These are phyloP conservation scores for Melinopterus prodromus DNA, from an alignment of 2,888 invertebrate genomes.

Conservation along the genomic window DNA sequence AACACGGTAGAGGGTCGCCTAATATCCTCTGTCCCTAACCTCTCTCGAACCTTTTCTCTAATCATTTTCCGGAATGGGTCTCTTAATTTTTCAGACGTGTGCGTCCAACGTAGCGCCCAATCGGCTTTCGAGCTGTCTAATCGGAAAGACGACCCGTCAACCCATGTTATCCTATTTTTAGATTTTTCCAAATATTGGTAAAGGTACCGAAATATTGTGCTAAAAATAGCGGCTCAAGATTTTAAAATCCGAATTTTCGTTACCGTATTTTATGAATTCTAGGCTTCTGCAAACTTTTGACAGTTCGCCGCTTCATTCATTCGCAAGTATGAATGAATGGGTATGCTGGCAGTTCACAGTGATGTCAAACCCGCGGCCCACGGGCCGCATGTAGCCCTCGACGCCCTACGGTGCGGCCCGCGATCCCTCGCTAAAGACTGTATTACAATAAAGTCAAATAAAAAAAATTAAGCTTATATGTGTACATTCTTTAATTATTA, in stretches of 20 bases:
- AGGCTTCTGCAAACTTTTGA: neutral
- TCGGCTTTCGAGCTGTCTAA: neutral
- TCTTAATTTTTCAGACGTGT: neutral
- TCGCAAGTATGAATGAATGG: neutral
- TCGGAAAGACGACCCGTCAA: neutral
- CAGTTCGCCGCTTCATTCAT: neutral
- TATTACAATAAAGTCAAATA: too few relatives aligned
- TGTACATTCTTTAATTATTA: too few relatives aligned
- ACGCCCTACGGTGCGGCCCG: too few relatives aligned
- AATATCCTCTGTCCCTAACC: neutral
- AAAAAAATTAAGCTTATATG: too few relatives aligned
- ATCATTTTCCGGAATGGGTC: neutral
- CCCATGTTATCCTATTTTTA: neutral
- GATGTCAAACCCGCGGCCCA: too few relatives aligned
- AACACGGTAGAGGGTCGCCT: conserved; percentile 34
- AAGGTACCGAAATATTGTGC: neutral
- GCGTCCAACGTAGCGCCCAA: neutral
- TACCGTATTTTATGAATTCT: too few relatives aligned
- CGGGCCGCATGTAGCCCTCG: too few relatives aligned
- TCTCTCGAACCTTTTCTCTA: conserved; percentile 6
- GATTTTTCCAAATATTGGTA: neutral
- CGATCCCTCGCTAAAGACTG: too few relatives aligned
- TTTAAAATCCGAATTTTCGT: too few relatives aligned
- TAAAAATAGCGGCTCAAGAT: too few relatives aligned
- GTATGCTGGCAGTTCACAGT: neutral